A percentile compares a stretch with the other conserved stretches of the same genome.
Evolutionary conservation across 2,797 vertebrate species (phyloP).

Genomic region (Mergus octosetaceus): DNA sequence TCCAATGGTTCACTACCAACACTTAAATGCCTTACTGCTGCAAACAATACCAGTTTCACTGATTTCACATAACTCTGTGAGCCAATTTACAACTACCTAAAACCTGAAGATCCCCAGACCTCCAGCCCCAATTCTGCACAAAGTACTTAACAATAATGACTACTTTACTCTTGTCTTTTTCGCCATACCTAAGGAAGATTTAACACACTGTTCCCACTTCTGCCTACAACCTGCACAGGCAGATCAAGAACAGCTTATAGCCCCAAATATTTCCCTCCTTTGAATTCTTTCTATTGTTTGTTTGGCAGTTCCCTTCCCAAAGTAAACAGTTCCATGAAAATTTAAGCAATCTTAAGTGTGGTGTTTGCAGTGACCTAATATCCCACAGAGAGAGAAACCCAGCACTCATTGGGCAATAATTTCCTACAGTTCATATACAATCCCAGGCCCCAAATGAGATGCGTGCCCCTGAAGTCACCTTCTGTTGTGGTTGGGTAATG

Average conservation of each 20-base stretch:
- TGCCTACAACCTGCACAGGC: neutral
- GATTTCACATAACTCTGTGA: neutral
- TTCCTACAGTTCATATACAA: constrained; percentile 16
- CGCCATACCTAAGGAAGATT: neutral
- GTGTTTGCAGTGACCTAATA: neutral
- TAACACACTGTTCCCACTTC: neutral
- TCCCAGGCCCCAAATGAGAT: neutral
- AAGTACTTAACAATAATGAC: neutral
- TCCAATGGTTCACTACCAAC: neutral
- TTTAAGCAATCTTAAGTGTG: constrained; percentile 11
- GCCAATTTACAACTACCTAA: neutral
- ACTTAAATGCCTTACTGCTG: neutral
- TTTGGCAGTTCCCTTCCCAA: neutral
- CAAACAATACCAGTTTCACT: neutral
- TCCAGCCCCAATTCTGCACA: neutral
- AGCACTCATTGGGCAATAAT: neutral
- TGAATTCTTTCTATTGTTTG: neutral
- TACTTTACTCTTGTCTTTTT: neutral
- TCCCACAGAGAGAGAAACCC: neutral
- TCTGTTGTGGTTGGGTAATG: neutral
- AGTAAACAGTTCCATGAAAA: constrained; percentile 40
- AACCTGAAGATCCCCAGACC: neutral
- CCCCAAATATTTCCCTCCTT: neutral
- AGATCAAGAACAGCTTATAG: neutral
- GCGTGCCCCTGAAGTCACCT: neutral